Evolutionary conservation across 2,797 vertebrate species (phyloP), one percentile per base, ranked within the genome.

Genomic region (Bufotes viridis): DNA sequence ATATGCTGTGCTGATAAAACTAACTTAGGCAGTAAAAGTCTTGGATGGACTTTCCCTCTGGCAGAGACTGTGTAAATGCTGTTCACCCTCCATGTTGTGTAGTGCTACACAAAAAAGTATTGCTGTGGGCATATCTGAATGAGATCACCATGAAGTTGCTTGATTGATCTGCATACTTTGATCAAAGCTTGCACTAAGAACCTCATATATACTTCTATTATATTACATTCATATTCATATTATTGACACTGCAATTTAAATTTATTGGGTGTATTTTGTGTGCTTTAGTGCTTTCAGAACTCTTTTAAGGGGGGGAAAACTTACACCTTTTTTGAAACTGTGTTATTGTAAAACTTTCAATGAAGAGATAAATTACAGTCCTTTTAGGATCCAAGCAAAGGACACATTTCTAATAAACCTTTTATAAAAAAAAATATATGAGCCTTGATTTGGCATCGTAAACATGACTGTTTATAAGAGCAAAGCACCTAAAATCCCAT

Each of bases 251-350:
- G 51, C 75, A 78, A 78, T 78, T 53, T 78, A 53, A 78, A 78
- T 78, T 78, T 78, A 78, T 78, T 53, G 75, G 75, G 49, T 55
- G 51, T 24, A 78, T 15, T 78, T 78, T 49, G 75, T 76, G 53
- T n/a, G 49, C 9, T 14, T 53, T 49, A 76, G 49, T 15, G 75
- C 75, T 55, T 7, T 12, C 49, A 78, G 49, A 78, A 78, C 15
- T 13, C 17, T n/a, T 60, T 61, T 18, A 34, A 34, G 29, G 10
- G 78, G 58, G 13, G 18, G 14, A 49, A 63, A 63, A 49, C 60
- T 20, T 81, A 49, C 20, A 81, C 60, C 60, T 42, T 49, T 49
- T 81, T 49, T 65, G 4, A 49, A 49, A n/a, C 34, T 49, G 20
- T 65, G 58, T 51, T 81, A 81, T 81, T 63, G 51, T 34, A n/a